Evolutionary conservation across 2,888 invertebrate genomes (phyloP).

Genomic region (Celastrina argiolus): DNA sequence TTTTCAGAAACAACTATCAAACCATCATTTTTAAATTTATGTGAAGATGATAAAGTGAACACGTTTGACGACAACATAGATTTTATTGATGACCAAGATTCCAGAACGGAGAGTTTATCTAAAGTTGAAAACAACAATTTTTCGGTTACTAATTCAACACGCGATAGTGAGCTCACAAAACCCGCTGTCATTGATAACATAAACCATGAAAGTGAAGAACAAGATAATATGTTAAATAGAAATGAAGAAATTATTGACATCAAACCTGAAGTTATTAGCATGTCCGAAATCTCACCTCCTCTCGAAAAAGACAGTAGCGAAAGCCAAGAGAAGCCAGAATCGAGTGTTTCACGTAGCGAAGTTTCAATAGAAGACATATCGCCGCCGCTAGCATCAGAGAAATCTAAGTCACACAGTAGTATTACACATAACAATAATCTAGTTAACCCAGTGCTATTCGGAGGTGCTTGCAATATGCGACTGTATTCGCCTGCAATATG

Average conservation of each 20-base stretch:
- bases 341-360: slow-evolving; percentile 31
- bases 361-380: slow-evolving; percentile 46
- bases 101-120: slow-evolving; percentile 34
- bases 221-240: slow-evolving; percentile 34
- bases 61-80: slow-evolving; percentile 35
- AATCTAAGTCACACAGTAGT: slow-evolving; percentile 38
- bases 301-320: slow-evolving; percentile 43
- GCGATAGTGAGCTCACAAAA: slow-evolving; percentile 43
- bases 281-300: slow-evolving; percentile 57
- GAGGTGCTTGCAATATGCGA: slow-evolving; percentile 47
- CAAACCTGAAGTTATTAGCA: slow-evolving; percentile 48
- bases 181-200: slow-evolving; percentile 34
- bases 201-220: slow-evolving; percentile 31
- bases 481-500: slow-evolving; percentile 66
- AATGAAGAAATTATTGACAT: slow-evolving; percentile 36
- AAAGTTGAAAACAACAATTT: slow-evolving; percentile 38
- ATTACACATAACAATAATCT: slow-evolving; percentile 24
- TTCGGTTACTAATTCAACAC: slow-evolving; percentile 15
- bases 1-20: slow-evolving; percentile 60
- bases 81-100: slow-evolving; percentile 38
- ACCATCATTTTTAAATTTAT: slow-evolving; percentile 40
- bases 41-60: slow-evolving; percentile 24
- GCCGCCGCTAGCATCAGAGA: slow-evolving; percentile 52
- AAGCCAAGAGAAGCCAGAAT: slow-evolving; percentile 27
- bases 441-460: slow-evolving; percentile 34